Base-by-base conservation (phyloP, 2,797 vertebrate species). In the Sebastes glaucus region DNA sequence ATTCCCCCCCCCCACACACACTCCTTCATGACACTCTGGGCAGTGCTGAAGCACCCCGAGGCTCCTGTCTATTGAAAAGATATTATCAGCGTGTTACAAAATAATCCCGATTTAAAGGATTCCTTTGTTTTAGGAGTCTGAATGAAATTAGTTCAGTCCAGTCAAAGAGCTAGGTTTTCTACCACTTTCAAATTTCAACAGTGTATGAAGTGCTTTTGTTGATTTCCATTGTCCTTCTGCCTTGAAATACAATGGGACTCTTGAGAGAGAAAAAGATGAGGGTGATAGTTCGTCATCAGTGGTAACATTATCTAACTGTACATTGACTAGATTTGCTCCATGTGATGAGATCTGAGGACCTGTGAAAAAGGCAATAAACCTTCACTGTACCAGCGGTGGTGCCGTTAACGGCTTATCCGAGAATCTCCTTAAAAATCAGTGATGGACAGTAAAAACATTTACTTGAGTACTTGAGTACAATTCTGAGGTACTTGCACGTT, bases 121-220 rank as follows among this genome's bases (percentile, higher is more conserved):
- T 65, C n/a, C 63, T 81, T 78, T 83, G 46, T 75, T 59, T 70
- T 6, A n/a, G 8, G 7, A 62, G 32, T 46, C 55, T 64, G 49
- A 81, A 78, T 59, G 2, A n/a, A 74, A 71, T 66, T 3, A 16
- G 28, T 66, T 62, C 6, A 16, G 28, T 66, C 55, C 1, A 28
- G 25, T 65, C 57, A 62, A 33, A 52, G 11, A 49, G 25, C n/a
- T 53, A 14, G 2, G 46, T 35, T 59, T 33, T 14, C 6, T 11
- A 25, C 10, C 52, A 18, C 25, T 33, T 20, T 55, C 9, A 33
- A 49, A 18, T 57, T 62, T 61, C 14, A 23, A 28, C 42, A 18
- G 9, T 30, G 10, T 49, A 3, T 49, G n/a, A 55, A 56, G 16
- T 9, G 16, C 6, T 23, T 60, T 65, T 25, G 4, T 3, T 2